Conservation (phyloP, 2,113 vertebrate species). For the Macquaria ambigua region DNA sequence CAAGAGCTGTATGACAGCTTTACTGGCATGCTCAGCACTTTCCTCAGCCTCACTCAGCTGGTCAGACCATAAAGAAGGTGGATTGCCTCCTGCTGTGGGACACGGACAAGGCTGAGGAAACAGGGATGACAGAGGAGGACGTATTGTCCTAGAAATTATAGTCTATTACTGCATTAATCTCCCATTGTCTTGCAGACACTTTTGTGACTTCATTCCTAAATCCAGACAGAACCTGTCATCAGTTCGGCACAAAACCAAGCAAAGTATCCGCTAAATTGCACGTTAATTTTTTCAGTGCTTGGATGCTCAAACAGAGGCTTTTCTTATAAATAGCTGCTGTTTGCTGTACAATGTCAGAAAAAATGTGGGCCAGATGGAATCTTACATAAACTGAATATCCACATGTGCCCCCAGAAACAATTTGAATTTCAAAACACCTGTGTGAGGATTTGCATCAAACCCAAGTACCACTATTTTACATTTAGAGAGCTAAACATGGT, state of each 20-base stretch:
- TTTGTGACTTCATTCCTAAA: slow-evolving; percentile 6
- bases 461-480: slow-evolving; percentile 16
- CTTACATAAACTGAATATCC: not conserved
- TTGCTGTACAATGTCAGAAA: not conserved
- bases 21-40: slow-evolving; percentile 31
- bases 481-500: slow-evolving; percentile 7
- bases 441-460: slow-evolving; percentile 2
- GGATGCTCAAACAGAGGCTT: not conserved
- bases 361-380: not conserved
- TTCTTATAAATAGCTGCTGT: not conserved
- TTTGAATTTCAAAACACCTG: slow-evolving; percentile 39
- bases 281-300: not conserved
- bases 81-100: slow-evolving; percentile 20
- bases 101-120: slow-evolving; percentile 12
- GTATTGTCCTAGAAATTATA: slow-evolving; percentile 15
- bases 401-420: slow-evolving; percentile 20
- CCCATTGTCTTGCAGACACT: slow-evolving; percentile 4
- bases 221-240: slow-evolving; percentile 17
- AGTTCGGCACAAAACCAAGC: slow-evolving; percentile 19
- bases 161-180: slow-evolving; percentile 13
- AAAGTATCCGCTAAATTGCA: not conserved
- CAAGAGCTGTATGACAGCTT: slow-evolving; percentile 45
- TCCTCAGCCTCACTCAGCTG: slow-evolving; percentile 28
- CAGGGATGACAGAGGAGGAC: not conserved
- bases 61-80: slow-evolving; percentile 28